phyloP scores from a whole-genome alignment of 53 echinoderm and acorn worm genomes.

The Paelopatides confundens region DNA sequence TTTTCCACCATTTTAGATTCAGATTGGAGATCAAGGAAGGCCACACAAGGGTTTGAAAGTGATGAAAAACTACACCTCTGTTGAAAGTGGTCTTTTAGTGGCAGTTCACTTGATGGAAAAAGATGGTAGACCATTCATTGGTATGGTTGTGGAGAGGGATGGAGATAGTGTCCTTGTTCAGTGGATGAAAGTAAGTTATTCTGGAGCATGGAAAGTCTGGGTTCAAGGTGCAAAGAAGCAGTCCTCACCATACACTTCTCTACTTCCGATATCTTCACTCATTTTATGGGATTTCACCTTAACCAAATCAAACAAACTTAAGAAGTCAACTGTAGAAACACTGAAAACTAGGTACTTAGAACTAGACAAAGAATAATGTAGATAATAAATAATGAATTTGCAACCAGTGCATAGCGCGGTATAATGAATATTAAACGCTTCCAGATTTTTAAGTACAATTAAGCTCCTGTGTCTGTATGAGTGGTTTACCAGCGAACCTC shows the following conservation, averaged over 20 bases:
- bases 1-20: too few relatives aligned
- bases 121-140: slow-evolving; percentile 24
- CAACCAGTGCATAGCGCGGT: too few relatives aligned
- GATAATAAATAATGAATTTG: too few relatives aligned
- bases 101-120: background rate
- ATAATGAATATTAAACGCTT: too few relatives aligned
- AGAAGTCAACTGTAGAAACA: too few relatives aligned
- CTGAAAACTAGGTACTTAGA: too few relatives aligned
- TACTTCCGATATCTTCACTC: background rate
- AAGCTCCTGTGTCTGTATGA: too few relatives aligned
- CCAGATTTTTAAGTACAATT: too few relatives aligned
- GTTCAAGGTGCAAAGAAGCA: background rate
- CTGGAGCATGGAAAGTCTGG: background rate
- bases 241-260: background rate
- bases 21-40: background rate
- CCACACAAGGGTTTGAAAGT: background rate
- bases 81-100: background rate
- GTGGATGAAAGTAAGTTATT: background rate
- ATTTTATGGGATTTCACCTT: slow-evolving; percentile 16
- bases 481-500: too few relatives aligned
- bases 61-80: background rate
- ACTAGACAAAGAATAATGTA: too few relatives aligned
- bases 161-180: background rate
- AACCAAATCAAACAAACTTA: too few relatives aligned
- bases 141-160: background rate